These are phyloP conservation scores for Philonicus albiceps DNA, from an alignment of 2,888 invertebrate genomes.

Conservation along the genomic window DNA sequence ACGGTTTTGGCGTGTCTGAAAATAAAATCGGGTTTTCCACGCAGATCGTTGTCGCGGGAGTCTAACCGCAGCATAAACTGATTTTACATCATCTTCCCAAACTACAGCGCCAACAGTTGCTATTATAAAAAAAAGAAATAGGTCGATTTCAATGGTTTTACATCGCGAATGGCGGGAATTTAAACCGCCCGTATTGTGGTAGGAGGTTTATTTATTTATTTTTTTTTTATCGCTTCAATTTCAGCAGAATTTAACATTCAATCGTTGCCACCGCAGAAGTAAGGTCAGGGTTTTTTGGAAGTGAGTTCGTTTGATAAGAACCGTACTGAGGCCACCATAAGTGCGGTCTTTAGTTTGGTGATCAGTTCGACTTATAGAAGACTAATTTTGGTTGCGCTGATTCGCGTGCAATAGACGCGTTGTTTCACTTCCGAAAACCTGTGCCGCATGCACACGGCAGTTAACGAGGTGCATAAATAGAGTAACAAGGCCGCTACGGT, in stretches of 20 bases:
- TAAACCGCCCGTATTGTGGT: not conserved
- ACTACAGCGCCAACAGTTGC: not conserved
- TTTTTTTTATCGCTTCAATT: not conserved
- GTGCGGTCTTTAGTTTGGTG: not conserved
- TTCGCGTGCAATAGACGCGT: not conserved
- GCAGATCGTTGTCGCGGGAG: not conserved
- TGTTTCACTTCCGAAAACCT: conserved; percentile 8
- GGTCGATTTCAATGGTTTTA: not conserved
- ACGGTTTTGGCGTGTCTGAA: not conserved
- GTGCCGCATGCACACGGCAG: not conserved
- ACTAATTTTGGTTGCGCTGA: not conserved
- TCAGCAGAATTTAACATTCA: not conserved
- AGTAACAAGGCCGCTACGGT: not conserved
- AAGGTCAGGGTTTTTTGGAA: conserved; percentile 12
- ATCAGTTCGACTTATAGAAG: not conserved
- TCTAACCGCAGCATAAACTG: not conserved
- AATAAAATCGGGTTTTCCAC: not conserved
- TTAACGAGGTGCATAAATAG: not conserved
- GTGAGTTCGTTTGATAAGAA: not conserved
- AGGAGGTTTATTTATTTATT: not conserved
- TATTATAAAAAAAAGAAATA: not conserved
- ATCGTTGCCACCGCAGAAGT: not conserved
- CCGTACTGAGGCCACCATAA: not conserved
- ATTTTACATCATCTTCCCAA: not conserved
- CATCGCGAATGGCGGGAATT: not conserved